Conservation (phyloP, 2,797 vertebrate species). For the Bradypus variegatus region DNA sequence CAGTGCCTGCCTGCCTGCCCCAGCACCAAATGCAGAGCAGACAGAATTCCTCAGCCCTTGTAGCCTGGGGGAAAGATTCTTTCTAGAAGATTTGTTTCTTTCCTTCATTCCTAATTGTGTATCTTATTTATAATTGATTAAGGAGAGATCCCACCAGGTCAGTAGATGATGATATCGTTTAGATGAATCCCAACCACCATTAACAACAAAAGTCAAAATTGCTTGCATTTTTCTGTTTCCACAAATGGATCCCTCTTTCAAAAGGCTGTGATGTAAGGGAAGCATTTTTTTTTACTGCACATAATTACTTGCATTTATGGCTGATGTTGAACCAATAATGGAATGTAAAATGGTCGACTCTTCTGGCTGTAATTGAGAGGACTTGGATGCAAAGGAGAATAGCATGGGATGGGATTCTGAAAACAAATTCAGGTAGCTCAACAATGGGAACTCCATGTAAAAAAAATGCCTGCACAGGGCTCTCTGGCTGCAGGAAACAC, state of each 20-base stretch:
- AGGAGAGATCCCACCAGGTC: neutral
- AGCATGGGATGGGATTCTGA: neutral
- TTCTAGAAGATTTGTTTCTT: neutral
- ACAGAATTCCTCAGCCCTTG: neutral
- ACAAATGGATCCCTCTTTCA: slow-evolving; percentile 12
- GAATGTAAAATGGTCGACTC: neutral
- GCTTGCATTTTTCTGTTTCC: neutral
- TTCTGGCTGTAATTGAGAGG: neutral
- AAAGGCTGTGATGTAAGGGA: neutral
- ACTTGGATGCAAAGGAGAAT: neutral
- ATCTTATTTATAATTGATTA: neutral
- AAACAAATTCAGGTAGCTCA: neutral
- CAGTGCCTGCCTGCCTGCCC: neutral
- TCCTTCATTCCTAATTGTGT: neutral
- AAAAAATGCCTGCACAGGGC: neutral
- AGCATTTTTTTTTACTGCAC: neutral
- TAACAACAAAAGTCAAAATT: neutral
- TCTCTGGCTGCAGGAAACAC: neutral
- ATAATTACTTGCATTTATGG: neutral
- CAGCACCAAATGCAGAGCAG: neutral
- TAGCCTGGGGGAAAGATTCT: neutral
- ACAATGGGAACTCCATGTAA: neutral
- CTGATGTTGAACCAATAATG: neutral
- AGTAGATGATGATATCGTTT: neutral
- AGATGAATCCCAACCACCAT: neutral